A percentile compares a stretch with the other conserved stretches of the same genome.
phyloP scores from a whole-genome alignment of 2,113 vertebrate species.

The Aplodontia rufa region DNA sequence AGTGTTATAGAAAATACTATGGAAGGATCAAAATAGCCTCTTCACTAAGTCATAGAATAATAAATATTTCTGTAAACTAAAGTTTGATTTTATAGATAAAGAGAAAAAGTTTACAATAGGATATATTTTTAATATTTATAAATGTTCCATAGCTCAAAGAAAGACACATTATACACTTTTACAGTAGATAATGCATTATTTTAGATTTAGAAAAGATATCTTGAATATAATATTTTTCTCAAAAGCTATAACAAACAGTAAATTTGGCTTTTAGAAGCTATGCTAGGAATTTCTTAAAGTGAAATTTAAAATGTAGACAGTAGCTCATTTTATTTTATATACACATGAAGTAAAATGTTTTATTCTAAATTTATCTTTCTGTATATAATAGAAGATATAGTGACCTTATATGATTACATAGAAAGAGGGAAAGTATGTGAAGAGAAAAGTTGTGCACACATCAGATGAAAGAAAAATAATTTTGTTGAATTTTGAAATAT shows the following conservation, averaged over 20 bases:
- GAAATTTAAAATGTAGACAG: not conserved
- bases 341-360: too few relatives aligned
- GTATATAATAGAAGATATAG: not conserved
- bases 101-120: not conserved
- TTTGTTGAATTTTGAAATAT: not conserved
- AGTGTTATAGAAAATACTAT: not conserved
- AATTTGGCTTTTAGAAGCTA: not conserved
- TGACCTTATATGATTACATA: not conserved
- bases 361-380: not conserved
- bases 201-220: not conserved
- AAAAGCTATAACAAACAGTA: not conserved
- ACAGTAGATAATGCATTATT: not conserved
- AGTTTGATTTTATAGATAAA: not conserved
- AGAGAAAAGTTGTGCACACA: not conserved
- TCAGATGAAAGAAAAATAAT: not conserved
- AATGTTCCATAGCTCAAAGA: not conserved
- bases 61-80: not conserved
- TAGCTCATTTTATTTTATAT: not conserved
- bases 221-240: not conserved
- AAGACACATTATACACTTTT: not conserved
- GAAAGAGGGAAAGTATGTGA: not conserved
- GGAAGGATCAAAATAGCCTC: not conserved
- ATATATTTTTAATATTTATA: not conserved
- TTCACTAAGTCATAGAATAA: not conserved
- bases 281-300: not conserved